Evolutionary conservation across 2,113 vertebrate genomes (phyloP).

Genomic region (Lophotis ruficrista): DNA sequence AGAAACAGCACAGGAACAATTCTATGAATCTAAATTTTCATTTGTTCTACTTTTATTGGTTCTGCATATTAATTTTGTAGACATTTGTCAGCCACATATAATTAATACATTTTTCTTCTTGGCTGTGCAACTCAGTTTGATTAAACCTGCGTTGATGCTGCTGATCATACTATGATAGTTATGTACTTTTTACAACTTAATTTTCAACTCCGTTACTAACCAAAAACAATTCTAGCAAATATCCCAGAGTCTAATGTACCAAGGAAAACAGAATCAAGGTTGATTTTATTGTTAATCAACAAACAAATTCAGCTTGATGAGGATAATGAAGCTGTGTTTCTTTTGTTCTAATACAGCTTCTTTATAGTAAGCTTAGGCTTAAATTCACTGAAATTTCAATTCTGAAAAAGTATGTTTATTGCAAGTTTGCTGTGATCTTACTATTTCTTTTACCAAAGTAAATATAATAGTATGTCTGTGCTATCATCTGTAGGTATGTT

Average conservation of each 20-base stretch:
- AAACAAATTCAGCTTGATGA: not conserved
- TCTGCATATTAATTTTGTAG: not conserved
- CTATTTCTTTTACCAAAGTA: not conserved
- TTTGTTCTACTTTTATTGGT: not conserved
- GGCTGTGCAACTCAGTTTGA: not conserved
- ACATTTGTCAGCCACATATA: not conserved
- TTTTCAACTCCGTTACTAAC: not conserved
- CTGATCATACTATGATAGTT: not conserved
- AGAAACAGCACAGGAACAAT: not conserved
- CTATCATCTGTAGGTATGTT: not conserved
- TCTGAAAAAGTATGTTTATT: not conserved
- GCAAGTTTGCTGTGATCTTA: not conserved
- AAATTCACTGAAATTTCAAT: not conserved
- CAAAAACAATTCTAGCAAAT: not conserved
- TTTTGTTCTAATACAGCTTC: not conserved
- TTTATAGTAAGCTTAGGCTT: not conserved
- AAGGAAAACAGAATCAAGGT: not conserved
- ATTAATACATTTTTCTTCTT: not conserved
- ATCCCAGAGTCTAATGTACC: not conserved
- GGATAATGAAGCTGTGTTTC: not conserved
- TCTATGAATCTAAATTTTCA: not conserved
- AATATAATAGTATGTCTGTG: not conserved
- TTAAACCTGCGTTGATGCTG: not conserved
- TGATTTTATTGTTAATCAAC: not conserved
- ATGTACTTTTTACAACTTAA: not conserved